Percentiles rank a stretch among this genome's conserved stretches.
Conservation (phyloP, 2,113 vertebrate genomes). For the Ictalurus punctatus region DNA sequence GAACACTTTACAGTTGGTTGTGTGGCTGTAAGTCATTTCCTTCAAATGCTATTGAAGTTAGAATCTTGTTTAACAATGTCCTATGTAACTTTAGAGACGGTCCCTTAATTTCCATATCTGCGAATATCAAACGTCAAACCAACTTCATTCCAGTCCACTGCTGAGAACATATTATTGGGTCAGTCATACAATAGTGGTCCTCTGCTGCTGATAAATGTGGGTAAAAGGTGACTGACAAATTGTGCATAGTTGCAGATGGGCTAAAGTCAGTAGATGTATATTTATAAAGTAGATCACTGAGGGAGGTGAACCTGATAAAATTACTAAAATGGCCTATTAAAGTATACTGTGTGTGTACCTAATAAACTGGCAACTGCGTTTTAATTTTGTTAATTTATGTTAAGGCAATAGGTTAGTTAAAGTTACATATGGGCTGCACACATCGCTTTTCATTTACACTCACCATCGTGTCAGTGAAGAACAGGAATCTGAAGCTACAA, state of each 20-base stretch:
- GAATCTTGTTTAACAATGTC: no score
- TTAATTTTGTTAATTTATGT: background rate
- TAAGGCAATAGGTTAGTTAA: background rate
- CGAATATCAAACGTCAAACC: no score
- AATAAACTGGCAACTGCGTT: background rate
- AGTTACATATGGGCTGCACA: background rate
- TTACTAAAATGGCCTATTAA: background rate
- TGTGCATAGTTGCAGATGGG: background rate
- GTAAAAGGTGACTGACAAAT: background rate
- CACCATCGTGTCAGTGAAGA: background rate
- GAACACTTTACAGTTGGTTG: no score
- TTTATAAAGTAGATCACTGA: background rate
- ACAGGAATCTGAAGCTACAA: no score
- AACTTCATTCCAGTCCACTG: background rate
- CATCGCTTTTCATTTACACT: background rate
- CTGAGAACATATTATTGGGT: background rate
- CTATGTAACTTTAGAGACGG: no score
- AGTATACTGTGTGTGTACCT: background rate
- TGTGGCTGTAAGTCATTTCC: no score
- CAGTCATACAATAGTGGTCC: background rate
- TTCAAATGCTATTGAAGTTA: no score
- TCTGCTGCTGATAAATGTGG: background rate
- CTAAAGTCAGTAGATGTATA: background rate
- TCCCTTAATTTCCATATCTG: no score
- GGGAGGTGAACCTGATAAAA: background rate